Evolutionary conservation across 2,888 invertebrate genomes (phyloP).

Genomic region (Hedychridium roseum): DNA sequence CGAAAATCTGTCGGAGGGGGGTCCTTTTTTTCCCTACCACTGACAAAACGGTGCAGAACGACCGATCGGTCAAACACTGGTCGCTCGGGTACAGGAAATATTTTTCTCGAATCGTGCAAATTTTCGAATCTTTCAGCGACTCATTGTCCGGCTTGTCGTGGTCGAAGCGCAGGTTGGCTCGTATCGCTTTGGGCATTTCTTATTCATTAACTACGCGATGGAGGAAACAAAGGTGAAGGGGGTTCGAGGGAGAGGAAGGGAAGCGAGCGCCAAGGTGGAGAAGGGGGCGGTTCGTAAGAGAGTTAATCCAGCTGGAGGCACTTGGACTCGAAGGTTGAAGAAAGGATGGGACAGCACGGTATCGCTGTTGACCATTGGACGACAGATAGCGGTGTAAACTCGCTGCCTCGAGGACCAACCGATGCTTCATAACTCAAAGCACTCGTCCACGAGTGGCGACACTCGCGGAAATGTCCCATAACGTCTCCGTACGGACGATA

Average conservation of each 20-base stretch:
- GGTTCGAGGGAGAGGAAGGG: slow-evolving; percentile 5
- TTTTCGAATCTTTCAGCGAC: too few relatives aligned
- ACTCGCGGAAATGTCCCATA: not conserved
- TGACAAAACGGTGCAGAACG: too few relatives aligned
- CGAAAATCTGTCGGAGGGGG: not conserved
- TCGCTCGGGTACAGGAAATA: too few relatives aligned
- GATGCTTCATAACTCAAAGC: too few relatives aligned
- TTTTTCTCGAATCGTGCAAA: too few relatives aligned
- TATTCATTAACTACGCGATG: slow-evolving; percentile 40
- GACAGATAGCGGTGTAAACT: slow-evolving; percentile 32
- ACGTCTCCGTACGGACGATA: too few relatives aligned
- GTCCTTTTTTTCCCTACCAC: too few relatives aligned
- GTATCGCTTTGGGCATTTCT: slow-evolving; percentile 32
- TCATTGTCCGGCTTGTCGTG: slow-evolving; percentile 14
- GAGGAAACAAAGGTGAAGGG: slow-evolving; percentile 8
- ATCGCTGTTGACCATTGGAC: slow-evolving; percentile 22
- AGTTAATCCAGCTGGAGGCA: slow-evolving; percentile 42
- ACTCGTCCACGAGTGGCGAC: too few relatives aligned
- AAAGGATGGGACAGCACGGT: slow-evolving; percentile 31
- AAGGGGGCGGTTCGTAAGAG: slow-evolving; percentile 40
- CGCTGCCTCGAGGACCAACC: too few relatives aligned
- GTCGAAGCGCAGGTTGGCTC: slow-evolving; percentile 6
- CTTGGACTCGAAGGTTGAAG: slow-evolving; percentile 19
- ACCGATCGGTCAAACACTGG: too few relatives aligned
- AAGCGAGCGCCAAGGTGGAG: slow-evolving; percentile 21